A percentile compares a stretch with the other conserved stretches of the same genome.
Conservation (phyloP, 2,797 vertebrate genomes). For the Artibeus jamaicensis region DNA sequence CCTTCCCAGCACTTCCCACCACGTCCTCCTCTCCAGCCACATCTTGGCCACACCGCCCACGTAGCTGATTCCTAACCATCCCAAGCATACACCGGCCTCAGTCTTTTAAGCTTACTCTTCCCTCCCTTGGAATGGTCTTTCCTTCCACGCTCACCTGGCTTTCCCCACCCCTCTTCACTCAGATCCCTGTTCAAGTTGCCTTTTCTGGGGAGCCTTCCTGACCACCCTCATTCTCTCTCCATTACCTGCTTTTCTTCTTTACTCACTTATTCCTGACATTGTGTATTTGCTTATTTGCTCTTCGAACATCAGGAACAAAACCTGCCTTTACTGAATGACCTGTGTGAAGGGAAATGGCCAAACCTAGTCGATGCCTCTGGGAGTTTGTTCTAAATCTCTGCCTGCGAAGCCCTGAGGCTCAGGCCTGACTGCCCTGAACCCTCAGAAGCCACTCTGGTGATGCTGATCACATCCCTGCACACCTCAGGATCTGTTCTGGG, state of each 20-base stretch:
- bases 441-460: not conserved
- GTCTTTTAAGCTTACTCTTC: not conserved
- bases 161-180: not conserved
- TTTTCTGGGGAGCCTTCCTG: not conserved
- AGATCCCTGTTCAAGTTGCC: not conserved
- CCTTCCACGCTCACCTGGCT: not conserved
- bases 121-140: not conserved
- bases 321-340: rapidly evolving
- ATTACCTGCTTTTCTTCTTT: not conserved
- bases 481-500: not conserved
- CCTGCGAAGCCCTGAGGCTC: not conserved
- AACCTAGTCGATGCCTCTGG: not conserved
- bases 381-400: not conserved
- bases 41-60: not conserved
- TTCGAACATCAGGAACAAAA: not conserved
- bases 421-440: not conserved
- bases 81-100: rapidly evolving
- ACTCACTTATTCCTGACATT: not conserved
- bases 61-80: not conserved
- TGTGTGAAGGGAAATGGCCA: not conserved
- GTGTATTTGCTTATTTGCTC: not conserved
- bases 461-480: not conserved
- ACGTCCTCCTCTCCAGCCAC: not conserved
- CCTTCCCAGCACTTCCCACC: too few species aligned
- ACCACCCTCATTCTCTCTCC: not conserved